Base-by-base conservation (phyloP, 2,888 invertebrate species). In the Chalcis sispes region DNA sequence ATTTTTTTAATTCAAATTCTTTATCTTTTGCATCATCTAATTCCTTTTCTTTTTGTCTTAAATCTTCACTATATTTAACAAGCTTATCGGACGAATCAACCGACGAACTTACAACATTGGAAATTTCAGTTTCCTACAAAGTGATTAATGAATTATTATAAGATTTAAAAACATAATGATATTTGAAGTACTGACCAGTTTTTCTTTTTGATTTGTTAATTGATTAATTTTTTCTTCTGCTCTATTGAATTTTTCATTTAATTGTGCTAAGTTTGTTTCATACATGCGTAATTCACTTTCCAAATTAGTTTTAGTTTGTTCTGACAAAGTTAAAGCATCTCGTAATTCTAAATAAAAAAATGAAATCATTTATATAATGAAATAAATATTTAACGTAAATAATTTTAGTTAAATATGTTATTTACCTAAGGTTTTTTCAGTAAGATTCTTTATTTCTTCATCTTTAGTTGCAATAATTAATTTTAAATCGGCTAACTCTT, bases 101-200 rank as follows among this genome's bases (percentile, higher is more conserved):
- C 0, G 93, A 91, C 78, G 91, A 91, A 56, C 90, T 91, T 64
- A 92, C 91, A n/a, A 93, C 85, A 82, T 90, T 90, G 66, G 91
- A 88, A 77, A 94, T 90, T 83, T 93, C 92, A 4, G 89, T 84
- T 87, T 93, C 92, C 83, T 87, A 13, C 23, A 76, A 77, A 42
- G 69, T 25, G 15, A 15, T 27, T 48, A 36, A 56, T n/a, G 20
- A 40, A 58, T 50, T 50, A 32, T 65, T 25, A 15, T n/a, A n/a
- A n/a, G n/a, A n/a, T 59, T 64, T 20, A 27, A 13, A 29, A 67
- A n/a, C 46, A 48, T 29, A 42, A 52, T 36, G 18, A 20, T 20
- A 29, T 10, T 13, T 18, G 1, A 62, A 1, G 42, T 48, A 82
- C 82, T 48, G 61, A 87, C 87, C 71, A 93, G 87, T 82, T 92